A percentile compares a stretch with the other conserved stretches of the same genome.
Evolutionary conservation across 2,888 invertebrate genomes (phyloP).

Genomic region (Hyles lineata): DNA sequence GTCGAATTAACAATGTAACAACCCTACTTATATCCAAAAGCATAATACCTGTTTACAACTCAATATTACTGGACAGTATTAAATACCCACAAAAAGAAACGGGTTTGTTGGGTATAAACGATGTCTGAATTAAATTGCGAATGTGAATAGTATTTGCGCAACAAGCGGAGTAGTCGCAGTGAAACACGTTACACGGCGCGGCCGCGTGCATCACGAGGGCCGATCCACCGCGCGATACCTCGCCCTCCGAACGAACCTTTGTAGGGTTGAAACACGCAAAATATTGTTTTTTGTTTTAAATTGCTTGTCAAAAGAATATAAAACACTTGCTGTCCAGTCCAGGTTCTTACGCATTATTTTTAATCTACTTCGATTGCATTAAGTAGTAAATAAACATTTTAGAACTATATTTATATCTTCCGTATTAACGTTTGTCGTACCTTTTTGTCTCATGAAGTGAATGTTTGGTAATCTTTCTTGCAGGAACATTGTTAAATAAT

Average conservation of each 20-base stretch:
- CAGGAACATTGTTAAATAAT: no score
- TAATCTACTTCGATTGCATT: no score
- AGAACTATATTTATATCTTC: no score
- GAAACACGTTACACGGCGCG: slow-evolving; percentile 39
- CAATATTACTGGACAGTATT: not conserved
- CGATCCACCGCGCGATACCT: slow-evolving; percentile 62
- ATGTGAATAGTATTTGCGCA: slow-evolving; percentile 10
- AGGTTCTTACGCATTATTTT: no score
- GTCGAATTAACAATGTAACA: no score
- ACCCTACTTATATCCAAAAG: not conserved
- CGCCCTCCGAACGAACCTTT: slow-evolving; percentile 58
- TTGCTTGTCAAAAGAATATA: no score
- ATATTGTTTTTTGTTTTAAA: not conserved
- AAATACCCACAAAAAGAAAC: not conserved
- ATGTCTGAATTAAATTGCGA: not conserved
- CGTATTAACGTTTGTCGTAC: no score
- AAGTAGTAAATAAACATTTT: no score
- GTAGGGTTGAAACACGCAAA: slow-evolving; percentile 61
- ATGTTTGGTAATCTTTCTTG: no score
- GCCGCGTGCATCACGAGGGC: slow-evolving; percentile 54
- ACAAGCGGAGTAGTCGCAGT: slow-evolving; percentile 39
- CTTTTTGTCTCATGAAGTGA: no score
- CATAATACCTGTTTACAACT: slow-evolving; percentile 2
- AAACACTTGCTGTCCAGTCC: no score
- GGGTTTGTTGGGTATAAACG: not conserved